Evolutionary conservation across 2,888 invertebrate species (phyloP).

Genomic region (Ligdia adustata): DNA sequence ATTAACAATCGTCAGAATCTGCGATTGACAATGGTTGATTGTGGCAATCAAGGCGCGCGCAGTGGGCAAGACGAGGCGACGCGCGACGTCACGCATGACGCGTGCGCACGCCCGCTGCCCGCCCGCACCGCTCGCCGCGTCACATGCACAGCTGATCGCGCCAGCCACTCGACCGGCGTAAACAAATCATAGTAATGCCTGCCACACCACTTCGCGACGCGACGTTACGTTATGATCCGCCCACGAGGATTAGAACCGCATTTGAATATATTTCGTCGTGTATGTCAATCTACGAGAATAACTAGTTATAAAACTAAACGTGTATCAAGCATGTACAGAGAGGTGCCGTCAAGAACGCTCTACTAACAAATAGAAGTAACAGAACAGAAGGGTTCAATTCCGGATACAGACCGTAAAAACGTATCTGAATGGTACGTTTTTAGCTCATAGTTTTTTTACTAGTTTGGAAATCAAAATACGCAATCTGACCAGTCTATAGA

Average conservation of each 20-base stretch:
- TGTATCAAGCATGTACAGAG: too few relatives aligned
- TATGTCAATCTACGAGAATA: too few relatives aligned
- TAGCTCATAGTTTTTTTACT: too few relatives aligned
- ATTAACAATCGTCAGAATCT: constrained; percentile 13
- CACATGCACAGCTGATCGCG: constrained; percentile 74
- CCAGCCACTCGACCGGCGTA: constrained; percentile 62
- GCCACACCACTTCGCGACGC: constrained; percentile 61
- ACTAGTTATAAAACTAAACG: too few relatives aligned
- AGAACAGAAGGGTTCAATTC: too few relatives aligned
- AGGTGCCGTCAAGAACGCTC: too few relatives aligned
- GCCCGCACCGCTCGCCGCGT: constrained; percentile 51
- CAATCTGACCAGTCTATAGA: too few relatives aligned
- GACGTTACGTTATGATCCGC: constrained; percentile 37
- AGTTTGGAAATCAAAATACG: too few relatives aligned
- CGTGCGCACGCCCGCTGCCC: constrained; percentile 48
- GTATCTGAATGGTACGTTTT: too few relatives aligned
- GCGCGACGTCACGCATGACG: constrained; percentile 53
- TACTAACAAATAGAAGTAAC: too few relatives aligned
- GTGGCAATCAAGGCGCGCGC: constrained; percentile 24
- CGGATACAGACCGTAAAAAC: too few relatives aligned
- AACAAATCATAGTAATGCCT: constrained; percentile 79
- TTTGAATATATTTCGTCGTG: constrained; percentile 39
- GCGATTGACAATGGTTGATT: constrained; percentile 35
- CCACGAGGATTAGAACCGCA: constrained; percentile 35
- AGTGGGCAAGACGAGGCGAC: constrained; percentile 28